Evolutionary conservation across 2,888 invertebrate species (phyloP).

Genomic region (Bombylius discolor): DNA sequence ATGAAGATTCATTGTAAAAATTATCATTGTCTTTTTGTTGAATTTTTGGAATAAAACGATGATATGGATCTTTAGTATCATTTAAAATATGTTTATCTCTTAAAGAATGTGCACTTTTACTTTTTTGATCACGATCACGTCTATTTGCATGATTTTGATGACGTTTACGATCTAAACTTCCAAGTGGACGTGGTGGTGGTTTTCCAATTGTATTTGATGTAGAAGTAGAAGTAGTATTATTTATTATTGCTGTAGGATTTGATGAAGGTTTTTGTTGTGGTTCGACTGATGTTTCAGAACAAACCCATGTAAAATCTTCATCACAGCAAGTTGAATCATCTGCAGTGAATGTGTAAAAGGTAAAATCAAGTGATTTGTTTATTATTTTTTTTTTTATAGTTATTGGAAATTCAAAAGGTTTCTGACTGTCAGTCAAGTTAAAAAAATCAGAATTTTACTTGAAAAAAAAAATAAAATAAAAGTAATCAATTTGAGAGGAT

Average conservation of each 20-base stretch:
- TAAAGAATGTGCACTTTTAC: constrained; percentile 45
- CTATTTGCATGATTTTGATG: constrained; percentile 37
- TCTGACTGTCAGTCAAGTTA: no score
- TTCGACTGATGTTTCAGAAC: constrained; percentile 10
- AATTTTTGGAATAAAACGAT: background rate
- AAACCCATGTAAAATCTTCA: constrained; percentile 56
- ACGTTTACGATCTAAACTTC: constrained; percentile 45
- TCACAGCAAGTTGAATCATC: constrained; percentile 52
- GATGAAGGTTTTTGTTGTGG: constrained; percentile 1
- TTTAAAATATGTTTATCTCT: constrained; percentile 39
- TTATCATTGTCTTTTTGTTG: constrained; percentile 1
- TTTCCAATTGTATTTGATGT: constrained; percentile 12
- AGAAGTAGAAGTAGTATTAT: background rate
- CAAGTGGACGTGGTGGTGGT: constrained; percentile 24
- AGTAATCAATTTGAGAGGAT: no score
- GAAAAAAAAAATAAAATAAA: no score
- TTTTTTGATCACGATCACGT: constrained; percentile 50
- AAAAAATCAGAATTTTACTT: no score
- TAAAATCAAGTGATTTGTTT: background rate
- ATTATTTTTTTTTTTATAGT: background rate
- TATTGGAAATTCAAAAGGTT: background rate
- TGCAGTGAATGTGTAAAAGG: constrained; percentile 14
- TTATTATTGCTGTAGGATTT: constrained; percentile 7
- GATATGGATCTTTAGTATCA: constrained; percentile 7
- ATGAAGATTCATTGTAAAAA: background rate